Base-by-base conservation (phyloP, 2,113 vertebrate genomes). In the Prietella phreatophila region DNA sequence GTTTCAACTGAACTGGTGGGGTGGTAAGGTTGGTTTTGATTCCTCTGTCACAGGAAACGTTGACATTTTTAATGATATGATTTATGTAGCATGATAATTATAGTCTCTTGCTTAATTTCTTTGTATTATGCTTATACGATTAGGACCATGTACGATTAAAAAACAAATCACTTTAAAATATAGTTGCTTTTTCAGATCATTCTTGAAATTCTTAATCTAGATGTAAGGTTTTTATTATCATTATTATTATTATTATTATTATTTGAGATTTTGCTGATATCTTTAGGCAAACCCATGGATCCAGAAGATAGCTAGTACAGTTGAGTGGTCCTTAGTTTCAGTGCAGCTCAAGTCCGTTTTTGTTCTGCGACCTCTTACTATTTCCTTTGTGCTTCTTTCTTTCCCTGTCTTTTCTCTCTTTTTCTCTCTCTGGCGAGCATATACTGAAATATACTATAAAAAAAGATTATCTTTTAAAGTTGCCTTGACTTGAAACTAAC, bases 1-100 rank as follows among this genome's bases (percentile, higher is more conserved):
- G 82, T 87, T 82, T 84, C 47, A 79, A 36, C 85, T 88, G 87
- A 90, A 88, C 65, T 60, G 85, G 63, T 73, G 85, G 60, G 89
- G 63, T 88, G 86, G 88, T 88, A 88, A 83, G 86, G 79, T 42
- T 82, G 63, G 82, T 80, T 82, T 75, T 87, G 50, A 85, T 63
- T 82, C 69, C 79, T 83, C 55, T 78, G 36, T 88, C 36, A 56
- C 58, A 55, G 89, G 84, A 85, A 78, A 55, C 58, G 42, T 55
- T 30, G 42, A 47, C 63, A 84, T 30, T 55, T 50, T 75, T 50
- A 81, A 58, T 81, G 19, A 30, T 56, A 53, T 81, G 1, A 81
- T 25, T 81, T 81, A 13, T 36, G 15, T 81, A 60, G 78, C 50
- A 55, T 80, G 78, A 8, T 80, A 80, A 56, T 56, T 30, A 15